A percentile compares a stretch with the other conserved stretches of the same genome.
Evolutionary conservation across 1,140 invertebrate species (phyloP).

Genomic region (Aphis craccivora): DNA sequence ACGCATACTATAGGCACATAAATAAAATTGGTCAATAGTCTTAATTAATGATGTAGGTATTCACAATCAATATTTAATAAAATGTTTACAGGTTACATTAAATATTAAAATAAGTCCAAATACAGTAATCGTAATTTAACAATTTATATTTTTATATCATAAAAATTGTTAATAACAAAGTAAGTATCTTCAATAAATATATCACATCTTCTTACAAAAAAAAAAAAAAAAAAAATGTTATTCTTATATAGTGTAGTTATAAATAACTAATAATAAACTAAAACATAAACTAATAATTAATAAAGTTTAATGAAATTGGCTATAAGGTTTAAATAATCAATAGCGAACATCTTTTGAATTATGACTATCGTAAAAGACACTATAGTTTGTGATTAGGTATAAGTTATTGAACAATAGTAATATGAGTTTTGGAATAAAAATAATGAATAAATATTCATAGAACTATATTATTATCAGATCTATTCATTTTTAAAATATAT

Average conservation of each 20-base stretch:
- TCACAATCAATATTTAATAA: not conserved
- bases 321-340: not conserved
- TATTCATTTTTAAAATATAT: not conserved
- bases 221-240: not conserved
- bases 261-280: not conserved
- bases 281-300: not conserved
- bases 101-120: not conserved
- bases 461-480: not conserved
- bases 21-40: not conserved
- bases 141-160: not conserved
- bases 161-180: not conserved
- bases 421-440: not conserved
- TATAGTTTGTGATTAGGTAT: not conserved
- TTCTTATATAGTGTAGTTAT: too few relatives aligned
- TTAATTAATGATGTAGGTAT: not conserved
- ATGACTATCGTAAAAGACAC: not conserved
- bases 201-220: too few relatives aligned
- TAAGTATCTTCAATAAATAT: too few relatives aligned
- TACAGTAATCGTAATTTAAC: not conserved
- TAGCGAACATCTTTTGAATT: not conserved
- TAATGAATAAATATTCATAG: too few relatives aligned
- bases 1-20: not conserved
- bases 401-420: not conserved
- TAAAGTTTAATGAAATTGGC: not conserved
- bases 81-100: not conserved